Percentiles rank a stretch among this genome's conserved stretches.
Conservation (phyloP, 2,888 invertebrate genomes). For the Ametastegia equiseti region DNA sequence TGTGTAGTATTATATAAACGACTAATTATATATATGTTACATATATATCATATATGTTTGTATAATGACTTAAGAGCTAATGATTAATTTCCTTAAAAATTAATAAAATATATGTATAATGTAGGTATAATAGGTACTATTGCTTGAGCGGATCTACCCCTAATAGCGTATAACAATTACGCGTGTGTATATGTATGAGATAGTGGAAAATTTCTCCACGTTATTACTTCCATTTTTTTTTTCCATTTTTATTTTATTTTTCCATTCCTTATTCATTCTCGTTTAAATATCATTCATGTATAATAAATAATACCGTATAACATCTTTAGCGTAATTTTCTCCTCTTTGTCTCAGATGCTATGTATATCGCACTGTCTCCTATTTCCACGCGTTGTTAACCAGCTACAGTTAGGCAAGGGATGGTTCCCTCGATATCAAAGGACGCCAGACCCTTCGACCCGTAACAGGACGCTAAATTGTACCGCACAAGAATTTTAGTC, state of each 20-base stretch:
- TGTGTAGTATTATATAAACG: conserved; percentile 20
- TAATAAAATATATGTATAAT: conserved; percentile 43
- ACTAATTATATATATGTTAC: no score
- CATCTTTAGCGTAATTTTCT: not conserved
- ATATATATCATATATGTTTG: no score
- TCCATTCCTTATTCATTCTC: no score
- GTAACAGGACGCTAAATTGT: conserved; percentile 4
- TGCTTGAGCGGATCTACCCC: conserved; percentile 66
- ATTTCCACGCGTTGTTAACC: conserved; percentile 15
- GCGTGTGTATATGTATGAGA: not conserved
- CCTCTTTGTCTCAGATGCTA: not conserved
- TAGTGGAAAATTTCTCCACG: no score
- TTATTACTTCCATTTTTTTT: no score
- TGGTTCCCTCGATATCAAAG: not conserved
- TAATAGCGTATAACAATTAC: conserved; percentile 55
- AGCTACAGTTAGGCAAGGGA: conserved; percentile 12
- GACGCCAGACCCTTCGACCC: not conserved
- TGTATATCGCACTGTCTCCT: not conserved
- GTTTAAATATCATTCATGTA: no score
- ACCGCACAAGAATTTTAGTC: not conserved
- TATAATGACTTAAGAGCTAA: conserved; percentile 17
- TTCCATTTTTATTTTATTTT: no score
- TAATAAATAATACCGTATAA: no score
- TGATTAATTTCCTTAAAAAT: conserved; percentile 34
- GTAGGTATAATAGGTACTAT: conserved; percentile 60